phyloP scores from a whole-genome alignment of 2,888 invertebrate species.

The Napeogenes sylphis region DNA sequence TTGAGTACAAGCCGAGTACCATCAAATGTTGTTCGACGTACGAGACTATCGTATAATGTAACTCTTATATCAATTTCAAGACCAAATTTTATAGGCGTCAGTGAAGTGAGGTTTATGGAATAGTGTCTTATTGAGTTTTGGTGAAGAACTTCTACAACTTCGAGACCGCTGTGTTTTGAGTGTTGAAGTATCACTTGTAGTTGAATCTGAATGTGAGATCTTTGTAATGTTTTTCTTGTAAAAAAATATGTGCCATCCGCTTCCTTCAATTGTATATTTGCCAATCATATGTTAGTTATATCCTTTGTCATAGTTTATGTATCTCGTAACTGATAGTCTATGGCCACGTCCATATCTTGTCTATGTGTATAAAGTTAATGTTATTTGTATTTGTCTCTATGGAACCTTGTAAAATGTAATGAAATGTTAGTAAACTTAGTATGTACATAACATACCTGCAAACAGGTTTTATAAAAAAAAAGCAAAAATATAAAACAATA shows the following conservation, averaged over 20 bases:
- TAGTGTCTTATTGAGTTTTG: slow-evolving; percentile 21
- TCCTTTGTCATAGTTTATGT: slow-evolving; percentile 40
- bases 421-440: slow-evolving; percentile 5
- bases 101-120: slow-evolving; percentile 24
- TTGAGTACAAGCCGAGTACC: slow-evolving; percentile 61
- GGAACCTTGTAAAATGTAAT: slow-evolving; percentile 14
- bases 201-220: slow-evolving; percentile 48
- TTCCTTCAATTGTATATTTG: slow-evolving; percentile 65
- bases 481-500: slow-evolving; percentile 8
- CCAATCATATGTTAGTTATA: slow-evolving; percentile 38
- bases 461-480: background rate
- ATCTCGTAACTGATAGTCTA: slow-evolving; percentile 37
- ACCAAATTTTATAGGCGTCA: slow-evolving; percentile 56
- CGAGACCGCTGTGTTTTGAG: slow-evolving; percentile 47
- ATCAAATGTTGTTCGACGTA: slow-evolving; percentile 34
- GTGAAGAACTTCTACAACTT: slow-evolving; percentile 35
- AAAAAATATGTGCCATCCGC: slow-evolving; percentile 70
- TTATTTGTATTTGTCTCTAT: slow-evolving; percentile 19
- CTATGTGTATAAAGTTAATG: slow-evolving; percentile 29
- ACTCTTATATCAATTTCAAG: slow-evolving; percentile 54
- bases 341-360: slow-evolving; percentile 60
- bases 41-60: slow-evolving; percentile 38
- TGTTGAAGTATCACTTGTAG: slow-evolving; percentile 40
- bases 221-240: slow-evolving; percentile 49
- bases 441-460: background rate